phyloP scores from a whole-genome alignment of 2,888 invertebrate species.

The Hirtodrosophila trivittata region DNA sequence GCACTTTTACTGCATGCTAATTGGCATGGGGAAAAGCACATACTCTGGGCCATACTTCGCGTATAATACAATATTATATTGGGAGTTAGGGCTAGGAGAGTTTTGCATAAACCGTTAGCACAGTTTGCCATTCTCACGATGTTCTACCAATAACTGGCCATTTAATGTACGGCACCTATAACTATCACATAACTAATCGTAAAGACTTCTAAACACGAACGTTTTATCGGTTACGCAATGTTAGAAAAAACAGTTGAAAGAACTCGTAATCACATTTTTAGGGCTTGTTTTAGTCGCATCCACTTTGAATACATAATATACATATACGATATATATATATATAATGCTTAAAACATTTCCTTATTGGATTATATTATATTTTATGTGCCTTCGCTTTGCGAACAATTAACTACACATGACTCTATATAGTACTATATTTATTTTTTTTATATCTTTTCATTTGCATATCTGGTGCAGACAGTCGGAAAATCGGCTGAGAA shows the following conservation, averaged over 20 bases:
- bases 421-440: no score
- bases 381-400: neutral
- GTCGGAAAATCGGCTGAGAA: no score
- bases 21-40: conserved; percentile 48
- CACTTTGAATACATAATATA: no score
- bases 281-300: no score
- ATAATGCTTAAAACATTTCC: conserved; percentile 9
- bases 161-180: conserved; percentile 69
- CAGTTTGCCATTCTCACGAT: conserved; percentile 61
- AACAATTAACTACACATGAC: no score
- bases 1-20: conserved; percentile 75
- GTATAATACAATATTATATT: conserved; percentile 1
- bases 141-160: conserved; percentile 25
- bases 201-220: conserved; percentile 41
- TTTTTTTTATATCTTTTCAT: no score
- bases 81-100: conserved; percentile 43
- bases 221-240: conserved; percentile 47
- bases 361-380: conserved; percentile 24
- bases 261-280: no score
- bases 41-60: no score
- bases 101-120: conserved; percentile 66
- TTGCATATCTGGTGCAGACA: no score
- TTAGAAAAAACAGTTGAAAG: no score
- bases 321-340: neutral
- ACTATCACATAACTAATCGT: conserved; percentile 58